A percentile compares a stretch with the other conserved stretches of the same genome.
phyloP scores from a whole-genome alignment of 2,113 vertebrate genomes.

The Peromyscus polionotus region DNA sequence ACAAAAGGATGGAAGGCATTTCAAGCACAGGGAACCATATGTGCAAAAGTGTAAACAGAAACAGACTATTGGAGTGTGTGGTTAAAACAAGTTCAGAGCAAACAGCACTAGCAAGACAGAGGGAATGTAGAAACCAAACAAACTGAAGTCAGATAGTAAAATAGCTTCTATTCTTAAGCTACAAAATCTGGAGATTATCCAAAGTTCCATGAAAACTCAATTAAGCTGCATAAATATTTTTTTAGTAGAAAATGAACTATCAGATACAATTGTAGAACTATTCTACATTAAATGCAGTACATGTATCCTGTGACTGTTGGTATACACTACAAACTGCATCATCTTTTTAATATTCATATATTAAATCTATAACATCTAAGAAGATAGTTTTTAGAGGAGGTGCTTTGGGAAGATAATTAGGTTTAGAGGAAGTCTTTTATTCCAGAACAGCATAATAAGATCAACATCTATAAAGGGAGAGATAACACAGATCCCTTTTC shows the following conservation, averaged over 20 bases:
- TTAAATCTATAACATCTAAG: not conserved
- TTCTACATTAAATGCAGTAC: not conserved
- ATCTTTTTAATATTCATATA: not conserved
- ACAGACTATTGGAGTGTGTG: not conserved
- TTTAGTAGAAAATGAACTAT: not conserved
- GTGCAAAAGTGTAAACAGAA: not conserved
- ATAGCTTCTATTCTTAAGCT: not conserved
- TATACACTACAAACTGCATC: not conserved
- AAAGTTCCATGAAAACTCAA: not conserved
- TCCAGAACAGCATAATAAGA: too few relatives aligned
- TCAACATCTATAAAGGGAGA: not conserved
- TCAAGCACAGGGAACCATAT: not conserved
- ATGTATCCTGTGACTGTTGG: accelerated
- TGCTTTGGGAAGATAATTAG: not conserved
- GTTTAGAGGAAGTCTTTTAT: not conserved
- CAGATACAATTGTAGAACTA: not conserved
- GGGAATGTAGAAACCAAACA: not conserved
- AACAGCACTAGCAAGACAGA: not conserved
- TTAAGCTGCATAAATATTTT: not conserved
- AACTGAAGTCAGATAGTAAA: not conserved
- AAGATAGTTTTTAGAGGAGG: not conserved
- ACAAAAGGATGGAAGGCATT: not conserved
- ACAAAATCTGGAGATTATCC: not conserved
- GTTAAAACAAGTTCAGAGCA: not conserved
- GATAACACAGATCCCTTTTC: not conserved